Evolutionary conservation across 2,888 invertebrate species (phyloP).

Genomic region (Cephus nigrinus): DNA sequence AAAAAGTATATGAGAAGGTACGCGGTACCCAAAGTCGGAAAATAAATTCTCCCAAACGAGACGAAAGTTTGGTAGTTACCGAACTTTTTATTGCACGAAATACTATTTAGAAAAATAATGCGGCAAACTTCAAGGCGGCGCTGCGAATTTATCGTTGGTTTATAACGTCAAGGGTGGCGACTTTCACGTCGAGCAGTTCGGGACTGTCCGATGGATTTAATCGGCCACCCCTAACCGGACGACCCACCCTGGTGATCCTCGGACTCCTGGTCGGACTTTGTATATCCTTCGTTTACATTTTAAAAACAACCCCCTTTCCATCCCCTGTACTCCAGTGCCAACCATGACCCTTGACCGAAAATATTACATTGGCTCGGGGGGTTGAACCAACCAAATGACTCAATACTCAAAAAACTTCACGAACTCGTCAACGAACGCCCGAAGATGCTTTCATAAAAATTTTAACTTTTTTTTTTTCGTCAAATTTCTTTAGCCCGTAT

Average conservation of each 20-base stretch:
- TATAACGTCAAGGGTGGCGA: constrained; percentile 28
- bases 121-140: constrained; percentile 45
- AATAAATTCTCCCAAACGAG: constrained; percentile 59
- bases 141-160: constrained; percentile 42
- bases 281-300: neutral
- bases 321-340: neutral
- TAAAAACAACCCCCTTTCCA: neutral
- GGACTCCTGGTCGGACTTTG: too few relatives aligned
- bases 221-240: neutral
- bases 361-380: neutral
- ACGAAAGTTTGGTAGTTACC: constrained; percentile 58
- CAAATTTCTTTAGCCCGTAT: neutral
- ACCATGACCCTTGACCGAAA: neutral
- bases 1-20: constrained; percentile 22
- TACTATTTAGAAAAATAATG: constrained; percentile 62
- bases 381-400: neutral
- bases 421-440: neutral
- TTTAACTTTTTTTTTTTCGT: neutral
- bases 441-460: neutral
- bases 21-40: constrained; percentile 40
- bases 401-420: neutral
- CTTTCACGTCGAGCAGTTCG: neutral
- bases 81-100: constrained; percentile 58
- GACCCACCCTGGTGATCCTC: neutral
- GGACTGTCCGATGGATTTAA: neutral